phyloP scores from a whole-genome alignment of 2,888 invertebrate species.

The Macaria notata region DNA sequence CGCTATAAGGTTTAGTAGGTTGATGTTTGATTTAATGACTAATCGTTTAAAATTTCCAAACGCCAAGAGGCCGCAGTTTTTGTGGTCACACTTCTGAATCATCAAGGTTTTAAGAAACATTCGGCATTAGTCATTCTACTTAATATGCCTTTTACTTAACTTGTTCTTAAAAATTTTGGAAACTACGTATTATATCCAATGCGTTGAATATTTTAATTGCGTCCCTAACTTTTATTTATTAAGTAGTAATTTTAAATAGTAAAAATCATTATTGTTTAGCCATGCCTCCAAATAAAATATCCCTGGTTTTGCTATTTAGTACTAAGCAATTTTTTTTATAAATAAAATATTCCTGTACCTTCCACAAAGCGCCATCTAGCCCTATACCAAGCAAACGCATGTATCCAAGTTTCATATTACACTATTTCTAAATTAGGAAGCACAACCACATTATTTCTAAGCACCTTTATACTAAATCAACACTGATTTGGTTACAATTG shows the following conservation, averaged over 20 bases:
- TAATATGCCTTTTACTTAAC: constrained; percentile 9
- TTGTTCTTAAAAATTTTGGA: background rate
- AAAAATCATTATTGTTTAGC: no score
- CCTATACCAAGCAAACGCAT: no score
- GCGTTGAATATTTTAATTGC: no score
- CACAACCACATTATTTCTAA: background rate
- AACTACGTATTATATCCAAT: no score
- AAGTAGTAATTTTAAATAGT: no score
- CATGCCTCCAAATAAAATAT: no score
- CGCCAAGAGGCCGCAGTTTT: constrained; percentile 1
- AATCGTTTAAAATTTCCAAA: background rate
- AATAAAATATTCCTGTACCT: no score
- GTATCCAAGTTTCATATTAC: no score
- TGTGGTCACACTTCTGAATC: constrained; percentile 13
- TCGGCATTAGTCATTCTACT: constrained; percentile 9
- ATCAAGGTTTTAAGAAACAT: constrained; percentile 11
- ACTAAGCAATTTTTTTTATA: no score
- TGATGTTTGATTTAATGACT: constrained; percentile 9
- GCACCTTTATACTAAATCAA: constrained; percentile 12
- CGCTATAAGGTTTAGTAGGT: background rate
- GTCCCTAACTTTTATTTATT: no score
- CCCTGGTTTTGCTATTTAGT: no score
- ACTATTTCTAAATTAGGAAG: background rate
- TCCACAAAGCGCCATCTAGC: no score
- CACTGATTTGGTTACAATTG: constrained; percentile 30